Base-by-base conservation (phyloP, 1,140 invertebrate species). In the Globodera rostochiensis region DNA sequence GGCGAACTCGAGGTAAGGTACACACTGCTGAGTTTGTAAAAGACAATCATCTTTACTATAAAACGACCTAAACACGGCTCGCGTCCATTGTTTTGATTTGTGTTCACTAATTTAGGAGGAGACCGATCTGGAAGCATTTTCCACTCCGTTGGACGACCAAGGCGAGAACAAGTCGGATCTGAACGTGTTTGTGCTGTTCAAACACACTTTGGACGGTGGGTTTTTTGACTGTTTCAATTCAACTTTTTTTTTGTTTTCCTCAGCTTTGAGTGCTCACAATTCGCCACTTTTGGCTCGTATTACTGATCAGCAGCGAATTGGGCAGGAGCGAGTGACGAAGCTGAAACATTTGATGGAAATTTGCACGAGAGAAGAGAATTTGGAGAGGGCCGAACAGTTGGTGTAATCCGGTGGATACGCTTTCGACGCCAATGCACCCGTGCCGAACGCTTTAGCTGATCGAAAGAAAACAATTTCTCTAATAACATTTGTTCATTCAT, bases 41-140 rank as follows among this genome's bases (percentile, higher is more conserved):
- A n/a, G n/a, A n/a, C n/a, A n/a, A n/a, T n/a, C n/a, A n/a, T n/a
- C n/a, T n/a, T n/a, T n/a, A n/a, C n/a, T n/a, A n/a, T n/a, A n/a
- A n/a, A n/a, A n/a, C n/a, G n/a, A n/a, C n/a, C n/a, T n/a, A n/a
- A n/a, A n/a, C n/a, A n/a, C n/a, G n/a, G n/a, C n/a, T n/a, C n/a
- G n/a, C n/a, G n/a, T n/a, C 36, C 36, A 36, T 36, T 36, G 36
- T 1, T 36, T 36, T 3, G 36, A 36, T 36, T 36, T 36, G 36
- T 36, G 36, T 36, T 36, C 36, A 1, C 36, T 36, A 36, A 19
- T n/a, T 76, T n/a, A 76, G 36, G 82, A 86, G 46, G 84, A 85
- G 74, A 86, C 85, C 50, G 84, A 85, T 49, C 36, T 88, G n/a
- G 86, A 87, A 60, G 79, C 78, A 36, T 88, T 86, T 77, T 60